Evolutionary conservation across 2,797 vertebrate genomes (phyloP), one percentile per base, ranked within the genome.

Genomic region (Phrynocephalus forsythii): DNA sequence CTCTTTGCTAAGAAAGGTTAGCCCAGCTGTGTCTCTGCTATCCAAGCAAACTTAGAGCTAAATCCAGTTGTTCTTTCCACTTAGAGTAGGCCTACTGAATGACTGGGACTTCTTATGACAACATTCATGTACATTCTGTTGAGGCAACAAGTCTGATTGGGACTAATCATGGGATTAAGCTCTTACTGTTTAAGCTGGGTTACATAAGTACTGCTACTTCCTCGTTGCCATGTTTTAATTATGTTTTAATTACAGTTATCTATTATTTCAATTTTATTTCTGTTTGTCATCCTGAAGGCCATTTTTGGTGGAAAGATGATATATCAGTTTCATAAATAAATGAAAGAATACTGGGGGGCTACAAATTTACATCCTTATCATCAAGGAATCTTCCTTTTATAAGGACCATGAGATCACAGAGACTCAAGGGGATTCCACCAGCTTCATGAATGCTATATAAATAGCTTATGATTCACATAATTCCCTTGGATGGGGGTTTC

Each of bases 361-460:
- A 75, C 22, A 20, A 75, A 33, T 7, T 38, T 75, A 8, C 72
- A 76, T 48, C 60, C 77, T 0, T 72, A 13, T 84, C 80, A 85
- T 11, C 63, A 82, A 38, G 30, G 83, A 88, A 88, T 83, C 60
- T 87, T 83, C 52, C 26, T 86, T 84, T 83, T 0, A n/a, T 26
- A 0, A 86, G 78, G 76, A 90, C 84, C 88, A 72, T 83, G 7
- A 89, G 60, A 10, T 73, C 16, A 83, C 6, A 87, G 24, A 1
- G 72, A 91, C 66, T 6, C 7, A 79, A 84, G 44, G 78, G 9
- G 48, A 81, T 88, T 56, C 44, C 28, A 81, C 38, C 2, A 72
- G 33, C 77, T 72, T 72, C 20, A 33, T 84, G 33, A 72, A 24
- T 38, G 30, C 16, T 85, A 75, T 88, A 85, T 85, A 76, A 75